Conservation (phyloP, 2,797 vertebrate genomes). For the Anabas testudineus region DNA sequence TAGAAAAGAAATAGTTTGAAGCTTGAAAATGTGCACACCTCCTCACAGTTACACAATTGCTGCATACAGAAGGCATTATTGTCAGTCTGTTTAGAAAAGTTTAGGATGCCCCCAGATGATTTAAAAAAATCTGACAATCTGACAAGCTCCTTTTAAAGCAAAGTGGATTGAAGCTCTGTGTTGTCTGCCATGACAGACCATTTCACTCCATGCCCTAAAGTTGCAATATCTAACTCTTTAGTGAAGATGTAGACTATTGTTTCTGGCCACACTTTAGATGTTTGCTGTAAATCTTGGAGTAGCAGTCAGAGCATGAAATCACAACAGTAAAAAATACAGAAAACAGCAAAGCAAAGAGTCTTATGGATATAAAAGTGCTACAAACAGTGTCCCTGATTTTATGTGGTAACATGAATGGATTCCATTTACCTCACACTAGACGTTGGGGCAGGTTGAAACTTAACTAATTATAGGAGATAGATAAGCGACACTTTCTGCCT, state of each 20-base stretch:
- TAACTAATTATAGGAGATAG: background rate
- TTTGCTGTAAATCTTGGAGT: background rate
- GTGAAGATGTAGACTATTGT: background rate
- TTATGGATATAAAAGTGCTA: background rate
- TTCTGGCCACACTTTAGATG: background rate
- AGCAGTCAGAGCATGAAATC: background rate
- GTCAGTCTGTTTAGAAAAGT: background rate
- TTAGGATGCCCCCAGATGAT: background rate
- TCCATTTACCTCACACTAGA: constrained; percentile 1
- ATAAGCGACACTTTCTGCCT: constrained; percentile 3
- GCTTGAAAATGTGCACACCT: background rate
- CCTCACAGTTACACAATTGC: background rate
- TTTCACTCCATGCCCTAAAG: background rate
- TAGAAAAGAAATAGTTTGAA: background rate
- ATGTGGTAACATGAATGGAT: background rate
- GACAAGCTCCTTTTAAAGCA: background rate
- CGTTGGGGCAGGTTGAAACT: background rate
- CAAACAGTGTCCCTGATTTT: too few relatives aligned
- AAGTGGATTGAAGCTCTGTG: background rate
- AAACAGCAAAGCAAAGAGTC: too few relatives aligned
- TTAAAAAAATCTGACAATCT: background rate
- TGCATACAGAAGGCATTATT: background rate
- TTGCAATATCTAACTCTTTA: background rate
- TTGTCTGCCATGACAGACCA: background rate
- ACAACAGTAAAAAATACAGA: background rate